A percentile compares a stretch with the other conserved stretches of the same genome.
phyloP scores from a whole-genome alignment of 2,888 invertebrate genomes.

The Meloe dianella region DNA sequence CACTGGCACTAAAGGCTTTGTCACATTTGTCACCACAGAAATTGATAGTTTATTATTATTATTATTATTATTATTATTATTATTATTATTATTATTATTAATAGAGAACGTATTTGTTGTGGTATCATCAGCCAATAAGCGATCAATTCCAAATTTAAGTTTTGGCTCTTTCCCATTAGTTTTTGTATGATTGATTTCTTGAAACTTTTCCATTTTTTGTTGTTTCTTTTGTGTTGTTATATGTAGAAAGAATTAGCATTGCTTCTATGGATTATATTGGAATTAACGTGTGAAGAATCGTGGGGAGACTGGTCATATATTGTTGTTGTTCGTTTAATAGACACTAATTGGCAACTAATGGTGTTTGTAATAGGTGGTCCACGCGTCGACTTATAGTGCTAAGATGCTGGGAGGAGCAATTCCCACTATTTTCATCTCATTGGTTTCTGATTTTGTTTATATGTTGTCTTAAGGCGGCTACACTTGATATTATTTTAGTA shows the following conservation, averaged over 20 bases:
- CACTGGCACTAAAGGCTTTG: conserved; percentile 55
- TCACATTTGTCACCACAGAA: conserved; percentile 25
- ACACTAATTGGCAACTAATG: conserved; percentile 48
- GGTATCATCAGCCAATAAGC: conserved; percentile 60
- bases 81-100: too few species aligned
- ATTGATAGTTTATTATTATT: conserved; percentile 16
- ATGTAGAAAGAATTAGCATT: not conserved
- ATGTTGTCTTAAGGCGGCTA: conserved; percentile 18
- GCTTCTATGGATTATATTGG: not conserved
- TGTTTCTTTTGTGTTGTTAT: not conserved
- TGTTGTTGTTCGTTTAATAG: conserved; percentile 36
- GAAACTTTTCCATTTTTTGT: conserved; percentile 35
- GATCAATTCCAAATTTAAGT: conserved; percentile 75
- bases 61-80: conserved; percentile 18
- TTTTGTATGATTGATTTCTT: conserved; percentile 29
- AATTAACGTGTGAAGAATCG: conserved; percentile 13
- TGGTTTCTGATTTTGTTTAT: conserved; percentile 40
- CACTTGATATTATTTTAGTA: conserved; percentile 38
- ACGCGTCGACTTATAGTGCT: conserved; percentile 38
- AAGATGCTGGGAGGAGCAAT: conserved; percentile 46
- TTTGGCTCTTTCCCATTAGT: conserved; percentile 58
- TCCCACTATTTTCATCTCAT: conserved; percentile 39
- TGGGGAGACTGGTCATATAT: conserved; percentile 16
- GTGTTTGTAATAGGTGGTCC: conserved; percentile 46
- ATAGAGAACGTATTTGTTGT: too few species aligned